Base-by-base conservation (phyloP, 2,888 invertebrate genomes). In the Pemphredon lugubris region DNA sequence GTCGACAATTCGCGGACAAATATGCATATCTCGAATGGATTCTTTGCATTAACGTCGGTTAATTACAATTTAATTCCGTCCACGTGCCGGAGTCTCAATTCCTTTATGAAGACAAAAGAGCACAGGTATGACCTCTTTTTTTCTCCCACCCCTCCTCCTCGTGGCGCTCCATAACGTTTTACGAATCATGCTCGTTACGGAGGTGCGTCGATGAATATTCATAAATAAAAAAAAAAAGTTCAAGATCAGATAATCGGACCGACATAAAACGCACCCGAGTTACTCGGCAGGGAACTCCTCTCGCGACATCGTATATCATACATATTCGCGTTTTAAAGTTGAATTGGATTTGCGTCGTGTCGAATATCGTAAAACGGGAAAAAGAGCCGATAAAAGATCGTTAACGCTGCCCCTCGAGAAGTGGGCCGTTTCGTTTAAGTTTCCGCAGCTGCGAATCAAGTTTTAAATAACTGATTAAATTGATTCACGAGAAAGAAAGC, bases 201-300 rank as follows among this genome's bases (percentile, higher is more conserved):
- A 42, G 34, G 45, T 11, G 23, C 16, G 4, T 18, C 30, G 7
- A 66, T 71, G 37, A 73, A 73, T 73, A 73, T 73, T 73, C 50
- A 71, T 61, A 66, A 40, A 60, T 32, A 34, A 63, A 55, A 55
- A 51, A 23, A 34, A 63, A 55, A 55, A 51, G 39, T 63, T 16
- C 48, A 9, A 64, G 67, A 64, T 59, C 57, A 48, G 63, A 50
- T 64, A 55, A 32, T 16, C 18, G 30, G 4, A 7, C 48, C n/a
- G 9, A n/a, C 26, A 26, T 30, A 21, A 7, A 23, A 11, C 14
- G 7, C 14, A 14, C 11, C 18, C 18, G n/a, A n/a, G n/a, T 37
- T 34, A 11, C 11, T 7, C 5, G 2, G 2, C 11, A n/a, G 5
- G 34, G 34, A 34, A 34, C 2, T n/a, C 11, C n/a, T 34, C 11